A percentile compares a stretch with the other conserved stretches of the same genome.
Evolutionary conservation across 2,888 invertebrate genomes (phyloP).

Genomic region (Drosophila aldrichi): DNA sequence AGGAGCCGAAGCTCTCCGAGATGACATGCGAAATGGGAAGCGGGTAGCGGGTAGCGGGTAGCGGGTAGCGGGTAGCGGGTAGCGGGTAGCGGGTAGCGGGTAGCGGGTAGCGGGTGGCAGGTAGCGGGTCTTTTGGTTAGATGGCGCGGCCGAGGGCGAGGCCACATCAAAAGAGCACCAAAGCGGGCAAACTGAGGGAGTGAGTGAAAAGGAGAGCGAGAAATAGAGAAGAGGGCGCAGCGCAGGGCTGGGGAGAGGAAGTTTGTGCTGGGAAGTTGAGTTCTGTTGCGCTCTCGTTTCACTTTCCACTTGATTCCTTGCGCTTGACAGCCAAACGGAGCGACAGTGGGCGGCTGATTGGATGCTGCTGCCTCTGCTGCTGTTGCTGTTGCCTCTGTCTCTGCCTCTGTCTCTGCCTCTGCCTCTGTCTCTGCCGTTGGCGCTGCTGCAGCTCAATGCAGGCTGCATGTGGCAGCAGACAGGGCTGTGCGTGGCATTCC

Average conservation of each 20-base stretch:
- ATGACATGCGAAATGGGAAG: constrained; percentile 4
- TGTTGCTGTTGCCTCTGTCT: constrained; percentile 5
- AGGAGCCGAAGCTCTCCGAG: constrained; percentile 21
- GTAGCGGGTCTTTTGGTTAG: constrained; percentile 4
- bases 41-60: neutral
- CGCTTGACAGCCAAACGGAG: constrained; percentile 71
- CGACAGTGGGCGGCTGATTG: constrained; percentile 42
- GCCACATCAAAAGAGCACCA: constrained; percentile 79
- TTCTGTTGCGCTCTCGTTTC: constrained; percentile 64
- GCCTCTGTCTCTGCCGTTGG: constrained; percentile 41
- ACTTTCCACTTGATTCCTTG: constrained; percentile 81
- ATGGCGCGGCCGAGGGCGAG: constrained; percentile 61
- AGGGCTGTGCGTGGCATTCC: constrained; percentile 57
- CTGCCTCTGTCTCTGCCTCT: neutral
- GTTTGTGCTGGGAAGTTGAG: constrained; percentile 2
- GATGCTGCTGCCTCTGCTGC: constrained; percentile 35
- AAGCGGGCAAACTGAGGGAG: neutral
- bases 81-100: neutral
- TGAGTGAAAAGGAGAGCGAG: neutral
- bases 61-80: neutral
- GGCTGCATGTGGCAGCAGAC: constrained; percentile 63
- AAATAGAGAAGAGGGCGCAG: neutral
- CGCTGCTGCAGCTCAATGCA: constrained; percentile 54
- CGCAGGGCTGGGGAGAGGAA: neutral
- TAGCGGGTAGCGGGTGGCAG: neutral